Base-by-base conservation (phyloP, 2,888 invertebrate genomes). In the Drosophila vallismaia region DNA sequence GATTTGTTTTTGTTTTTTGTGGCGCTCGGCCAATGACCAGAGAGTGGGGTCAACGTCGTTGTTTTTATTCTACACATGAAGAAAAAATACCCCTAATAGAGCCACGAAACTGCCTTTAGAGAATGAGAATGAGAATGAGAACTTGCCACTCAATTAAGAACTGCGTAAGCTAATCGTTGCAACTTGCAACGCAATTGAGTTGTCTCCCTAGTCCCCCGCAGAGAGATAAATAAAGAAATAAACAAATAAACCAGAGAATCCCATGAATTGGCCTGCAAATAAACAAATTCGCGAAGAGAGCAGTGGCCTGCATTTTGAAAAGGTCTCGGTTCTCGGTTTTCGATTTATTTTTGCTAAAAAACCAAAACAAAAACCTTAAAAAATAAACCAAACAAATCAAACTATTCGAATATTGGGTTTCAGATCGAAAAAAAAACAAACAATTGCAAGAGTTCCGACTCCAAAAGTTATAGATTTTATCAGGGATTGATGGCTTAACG, bases 231-330 rank as follows among this genome's bases (percentile, higher is more conserved):
- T 52, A 19, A 19, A 9, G n/a, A 12, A 40, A 40, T 5, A 12
- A n/a, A 36, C 26, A 12, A 46, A 12, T 1, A 29, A 9, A 38
- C 28, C 4, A 6, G 28, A 28, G 40, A 49, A 40, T 52, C 68
- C 53, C 53, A 54, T 49, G 76, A 81, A 81, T 78, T 84, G 81
- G 66, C 73, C 73, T 69, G 59, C 73, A 79, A 81, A 79, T 81
- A 79, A 84, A 79, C 72, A 77, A 78, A 70, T 52, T 66, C 64
- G 36, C 36, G 36, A 29, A 29, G 26, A 58, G 54, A 46, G 54
- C 59, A 58, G 14, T 58, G 57, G 57, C 57, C 64, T 64, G 64
- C 51, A 64, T 64, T 63, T 64, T 70, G 19, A 19, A 83, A 72
- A 84, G 84, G 78, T 77, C 36, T 36, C 78, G 78, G 19, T 19